phyloP scores from a whole-genome alignment of 2,113 vertebrate species.

The Brachyistius frenatus region DNA sequence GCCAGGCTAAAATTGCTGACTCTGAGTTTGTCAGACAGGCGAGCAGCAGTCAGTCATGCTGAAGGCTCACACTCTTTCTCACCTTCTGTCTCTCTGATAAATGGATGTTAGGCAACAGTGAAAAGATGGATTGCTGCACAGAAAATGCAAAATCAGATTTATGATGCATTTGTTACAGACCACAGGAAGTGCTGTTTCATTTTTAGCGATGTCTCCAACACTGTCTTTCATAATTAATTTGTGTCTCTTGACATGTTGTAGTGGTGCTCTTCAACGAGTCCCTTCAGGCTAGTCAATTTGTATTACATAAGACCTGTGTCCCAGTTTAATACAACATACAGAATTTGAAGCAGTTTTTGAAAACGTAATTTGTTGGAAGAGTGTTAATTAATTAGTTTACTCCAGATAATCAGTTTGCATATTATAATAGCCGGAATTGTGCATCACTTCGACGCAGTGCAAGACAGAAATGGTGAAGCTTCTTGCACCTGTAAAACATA shows the following conservation, averaged over 20 bases:
- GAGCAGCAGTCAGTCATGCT: constrained; percentile 23
- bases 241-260: background rate
- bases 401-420: too few relatives aligned
- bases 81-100: constrained; percentile 16
- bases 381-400: background rate
- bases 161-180: background rate
- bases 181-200: background rate
- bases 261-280: background rate
- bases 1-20: constrained; percentile 29
- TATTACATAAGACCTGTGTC: background rate
- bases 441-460: too few relatives aligned
- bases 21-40: constrained; percentile 6
- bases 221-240: background rate
- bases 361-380: background rate
- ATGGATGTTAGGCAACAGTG: constrained; percentile 3
- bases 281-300: background rate
- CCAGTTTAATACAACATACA: background rate
- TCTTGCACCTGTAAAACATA: too few relatives aligned
- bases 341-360: background rate
- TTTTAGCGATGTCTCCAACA: background rate
- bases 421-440: too few relatives aligned
- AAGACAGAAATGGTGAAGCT: too few relatives aligned
- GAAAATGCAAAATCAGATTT: background rate
- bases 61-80: constrained; percentile 8
- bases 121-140: constrained; percentile 1